Conservation (phyloP, 2,797 vertebrate species). For the Muscicapa striata region DNA sequence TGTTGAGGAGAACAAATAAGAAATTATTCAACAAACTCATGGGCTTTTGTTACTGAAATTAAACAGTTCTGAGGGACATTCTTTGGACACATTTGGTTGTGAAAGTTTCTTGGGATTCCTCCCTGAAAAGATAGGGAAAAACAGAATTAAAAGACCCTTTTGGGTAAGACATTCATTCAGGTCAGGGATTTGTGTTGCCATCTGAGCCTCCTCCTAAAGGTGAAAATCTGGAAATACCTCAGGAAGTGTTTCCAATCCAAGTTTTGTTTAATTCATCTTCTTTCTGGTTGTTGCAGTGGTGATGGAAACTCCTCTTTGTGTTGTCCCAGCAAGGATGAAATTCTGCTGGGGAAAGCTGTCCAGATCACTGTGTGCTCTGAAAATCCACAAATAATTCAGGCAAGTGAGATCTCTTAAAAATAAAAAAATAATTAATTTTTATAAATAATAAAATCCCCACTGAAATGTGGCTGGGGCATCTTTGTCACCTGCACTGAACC, state of each 20-base stretch:
- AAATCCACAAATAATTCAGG: not conserved
- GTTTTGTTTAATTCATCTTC: not conserved
- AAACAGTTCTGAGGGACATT: not conserved
- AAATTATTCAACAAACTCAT: not conserved
- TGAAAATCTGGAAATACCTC: not conserved
- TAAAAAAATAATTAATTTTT: too few species aligned
- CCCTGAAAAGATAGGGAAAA: not conserved
- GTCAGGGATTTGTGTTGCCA: not conserved
- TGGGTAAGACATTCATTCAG: not conserved
- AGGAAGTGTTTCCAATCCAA: fast-evolving
- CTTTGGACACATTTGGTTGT: not conserved
- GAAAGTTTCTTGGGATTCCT: not conserved
- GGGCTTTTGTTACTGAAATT: not conserved
- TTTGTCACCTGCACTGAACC: not conserved
- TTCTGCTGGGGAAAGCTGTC: not conserved
- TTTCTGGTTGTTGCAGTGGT: not conserved
- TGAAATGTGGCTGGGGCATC: not conserved
- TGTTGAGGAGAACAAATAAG: not conserved
- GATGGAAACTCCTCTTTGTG: not conserved
- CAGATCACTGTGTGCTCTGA: fast-evolving
- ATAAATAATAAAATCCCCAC: not conserved
- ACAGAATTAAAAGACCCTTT: not conserved
- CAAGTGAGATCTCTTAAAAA: not conserved
- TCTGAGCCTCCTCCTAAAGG: not conserved
- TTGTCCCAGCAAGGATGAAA: not conserved